These are phyloP conservation scores for Scortum barcoo DNA, from an alignment of 2,113 vertebrate species.

Conservation along the genomic window DNA sequence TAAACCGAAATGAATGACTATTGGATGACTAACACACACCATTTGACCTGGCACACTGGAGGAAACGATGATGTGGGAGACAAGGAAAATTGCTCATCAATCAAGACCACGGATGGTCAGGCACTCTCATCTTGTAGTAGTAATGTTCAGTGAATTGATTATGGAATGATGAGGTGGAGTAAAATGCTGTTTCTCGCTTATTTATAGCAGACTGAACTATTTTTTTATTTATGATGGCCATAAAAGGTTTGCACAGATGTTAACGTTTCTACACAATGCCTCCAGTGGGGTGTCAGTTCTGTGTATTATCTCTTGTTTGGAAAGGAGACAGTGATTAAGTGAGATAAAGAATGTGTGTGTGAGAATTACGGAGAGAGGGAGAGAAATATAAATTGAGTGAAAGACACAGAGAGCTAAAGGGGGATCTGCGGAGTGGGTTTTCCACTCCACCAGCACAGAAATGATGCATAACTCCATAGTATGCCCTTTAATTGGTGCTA, in stretches of 20 bases:
- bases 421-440: slow-evolving; percentile 65
- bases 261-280: slow-evolving; percentile 48
- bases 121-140: slow-evolving; percentile 48
- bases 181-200: slow-evolving; percentile 51
- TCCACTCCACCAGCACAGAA: slow-evolving; percentile 69
- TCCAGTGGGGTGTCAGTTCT: slow-evolving; percentile 20
- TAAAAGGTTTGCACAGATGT: slow-evolving; percentile 69
- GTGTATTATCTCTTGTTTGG: slow-evolving; percentile 33
- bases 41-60: slow-evolving; percentile 63
- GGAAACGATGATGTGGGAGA: slow-evolving; percentile 66
- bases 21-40: slow-evolving; percentile 65
- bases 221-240: slow-evolving; percentile 42
- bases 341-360: slow-evolving; percentile 4
- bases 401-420: slow-evolving; percentile 30
- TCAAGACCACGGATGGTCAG: slow-evolving; percentile 61
- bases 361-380: slow-evolving; percentile 3
- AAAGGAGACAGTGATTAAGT: slow-evolving; percentile 55
- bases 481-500: slow-evolving; percentile 82
- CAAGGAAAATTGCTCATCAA: slow-evolving; percentile 67
- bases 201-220: slow-evolving; percentile 54
- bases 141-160: slow-evolving; percentile 72
- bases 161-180: slow-evolving; percentile 70
- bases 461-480: slow-evolving; percentile 79
- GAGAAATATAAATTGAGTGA: slow-evolving; percentile 25
- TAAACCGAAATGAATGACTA: slow-evolving; percentile 71